A percentile compares a stretch with the other conserved stretches of the same genome.
phyloP scores from a whole-genome alignment of 2,113 vertebrate genomes.

The Petrocephalus zakoni region DNA sequence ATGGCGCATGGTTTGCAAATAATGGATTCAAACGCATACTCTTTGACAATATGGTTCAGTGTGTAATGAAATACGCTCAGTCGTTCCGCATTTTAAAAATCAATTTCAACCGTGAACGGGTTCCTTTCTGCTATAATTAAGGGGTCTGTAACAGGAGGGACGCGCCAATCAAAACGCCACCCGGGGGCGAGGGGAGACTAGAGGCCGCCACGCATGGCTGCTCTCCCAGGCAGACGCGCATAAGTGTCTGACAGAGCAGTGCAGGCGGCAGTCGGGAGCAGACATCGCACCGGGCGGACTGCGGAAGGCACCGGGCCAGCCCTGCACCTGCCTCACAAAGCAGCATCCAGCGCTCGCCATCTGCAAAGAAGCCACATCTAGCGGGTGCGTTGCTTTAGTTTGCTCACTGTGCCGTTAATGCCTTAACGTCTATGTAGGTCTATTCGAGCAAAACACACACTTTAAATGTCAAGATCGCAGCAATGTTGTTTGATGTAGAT shows the following conservation, averaged over 20 bases:
- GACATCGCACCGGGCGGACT: conserved; percentile 1
- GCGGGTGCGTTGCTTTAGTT: conserved; percentile 17
- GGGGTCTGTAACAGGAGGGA: conserved; percentile 24
- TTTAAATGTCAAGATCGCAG: not conserved
- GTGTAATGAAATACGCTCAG: not conserved
- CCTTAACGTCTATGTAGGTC: not conserved
- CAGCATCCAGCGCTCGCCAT: not conserved
- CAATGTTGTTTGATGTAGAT: not conserved
- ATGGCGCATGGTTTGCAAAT: not conserved
- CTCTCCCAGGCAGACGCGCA: conserved; percentile 5
- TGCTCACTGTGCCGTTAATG: not conserved
- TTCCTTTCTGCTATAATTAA: conserved; percentile 29
- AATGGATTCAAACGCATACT: not conserved
- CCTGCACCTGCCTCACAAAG: conserved; percentile 11
- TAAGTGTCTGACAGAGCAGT: conserved; percentile 29
- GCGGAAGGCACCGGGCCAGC: not conserved
- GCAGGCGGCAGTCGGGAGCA: conserved; percentile 14
- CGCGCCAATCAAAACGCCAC: conserved; percentile 35
- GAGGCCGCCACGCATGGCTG: conserved; percentile 4
- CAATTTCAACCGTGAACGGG: not conserved
- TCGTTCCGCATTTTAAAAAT: not conserved
- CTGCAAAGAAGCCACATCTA: not conserved
- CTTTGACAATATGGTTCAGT: not conserved
- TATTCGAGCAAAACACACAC: not conserved
- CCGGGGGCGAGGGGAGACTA: conserved; percentile 19